These are phyloP conservation scores for Phengaris arion DNA, from an alignment of 2,888 invertebrate genomes.

Conservation along the genomic window DNA sequence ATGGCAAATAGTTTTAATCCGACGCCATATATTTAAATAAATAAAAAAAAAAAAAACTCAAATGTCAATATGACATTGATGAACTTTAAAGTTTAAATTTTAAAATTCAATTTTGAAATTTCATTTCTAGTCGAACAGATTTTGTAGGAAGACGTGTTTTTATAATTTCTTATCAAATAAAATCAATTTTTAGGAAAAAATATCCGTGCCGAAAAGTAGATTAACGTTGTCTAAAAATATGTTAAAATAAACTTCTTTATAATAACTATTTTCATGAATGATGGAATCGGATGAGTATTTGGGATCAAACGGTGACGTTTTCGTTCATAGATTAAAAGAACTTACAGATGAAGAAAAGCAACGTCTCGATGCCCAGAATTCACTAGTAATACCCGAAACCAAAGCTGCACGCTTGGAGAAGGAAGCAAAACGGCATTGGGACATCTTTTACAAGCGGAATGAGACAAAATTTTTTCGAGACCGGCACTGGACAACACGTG, in stretches of 20 bases:
- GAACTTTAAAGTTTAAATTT: no score
- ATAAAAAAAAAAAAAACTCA: no score
- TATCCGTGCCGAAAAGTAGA: background rate
- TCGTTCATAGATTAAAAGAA: conserved; percentile 68
- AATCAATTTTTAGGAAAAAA: background rate
- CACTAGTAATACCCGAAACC: conserved; percentile 78
- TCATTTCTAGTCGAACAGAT: background rate
- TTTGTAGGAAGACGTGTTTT: background rate
- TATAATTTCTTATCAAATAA: background rate
- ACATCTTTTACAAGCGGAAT: conserved; percentile 97
- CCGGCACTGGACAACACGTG: conserved; percentile 97
- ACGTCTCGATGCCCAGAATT: conserved; percentile 84
- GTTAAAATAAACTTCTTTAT: background rate
- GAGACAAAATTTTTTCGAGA: conserved; percentile 96
- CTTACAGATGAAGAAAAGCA: conserved; percentile 81
- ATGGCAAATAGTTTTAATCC: no score
- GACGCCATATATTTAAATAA: no score
- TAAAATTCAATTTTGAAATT: background rate
- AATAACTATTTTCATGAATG: conserved; percentile 39
- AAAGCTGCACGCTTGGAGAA: conserved; percentile 88
- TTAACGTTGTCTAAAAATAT: background rate
- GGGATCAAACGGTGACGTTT: conserved; percentile 51
- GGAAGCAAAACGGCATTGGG: conserved; percentile 95
- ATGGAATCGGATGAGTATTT: conserved; percentile 63
- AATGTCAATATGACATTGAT: background rate